Base-by-base conservation (phyloP, 2,888 invertebrate genomes). In the Siphonodentalium dalli region DNA sequence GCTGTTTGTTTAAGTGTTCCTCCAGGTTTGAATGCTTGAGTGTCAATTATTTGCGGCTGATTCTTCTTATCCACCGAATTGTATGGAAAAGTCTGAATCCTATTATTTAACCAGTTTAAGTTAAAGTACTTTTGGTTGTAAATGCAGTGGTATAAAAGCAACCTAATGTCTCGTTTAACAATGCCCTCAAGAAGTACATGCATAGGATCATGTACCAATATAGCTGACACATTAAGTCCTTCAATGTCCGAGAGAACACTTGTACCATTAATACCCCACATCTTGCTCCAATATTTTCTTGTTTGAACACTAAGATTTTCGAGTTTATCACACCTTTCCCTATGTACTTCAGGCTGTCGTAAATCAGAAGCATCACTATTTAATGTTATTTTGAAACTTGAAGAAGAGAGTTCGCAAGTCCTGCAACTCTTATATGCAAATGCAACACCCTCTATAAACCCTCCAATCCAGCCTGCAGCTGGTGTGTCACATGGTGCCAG, bases 381-480 rank as follows among this genome's bases (percentile, higher is more conserved):
- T 8, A 43, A 18, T 27, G 29, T 31, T 11, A 24, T 18, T 21
- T 34, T n/a, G 2, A 58, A 11, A n/a, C 47, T 43, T 24, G 21
- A 11, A 23, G 34, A 20, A 3, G 20, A 26, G 6, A 44, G 31
- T 27, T 59, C 43, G 40, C 59, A 59, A 15, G 52, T 51, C 6
- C 54, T 29, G 29, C 59, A 55, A 29, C 48, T 44, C 24, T 44
- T 55, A 28, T 55, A 37, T 20, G 55, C 55, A 20, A 26, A 2
- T 20, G 40, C 51, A 33, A 55, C 52, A 7, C 59, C 59, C 23
- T 55, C 59, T 38, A 55, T 59, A 28, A 47, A 59, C 11, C 59
- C 59, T 7, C 55, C 59, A 28, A 55, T n/a, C 15, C 26, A n/a
- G 18, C 51, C 51, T 34, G 45, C 38, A 11, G 51, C 52, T 29